These are phyloP conservation scores for Apocrypta bakeri DNA, from an alignment of 1,140 invertebrate species.

Conservation along the genomic window DNA sequence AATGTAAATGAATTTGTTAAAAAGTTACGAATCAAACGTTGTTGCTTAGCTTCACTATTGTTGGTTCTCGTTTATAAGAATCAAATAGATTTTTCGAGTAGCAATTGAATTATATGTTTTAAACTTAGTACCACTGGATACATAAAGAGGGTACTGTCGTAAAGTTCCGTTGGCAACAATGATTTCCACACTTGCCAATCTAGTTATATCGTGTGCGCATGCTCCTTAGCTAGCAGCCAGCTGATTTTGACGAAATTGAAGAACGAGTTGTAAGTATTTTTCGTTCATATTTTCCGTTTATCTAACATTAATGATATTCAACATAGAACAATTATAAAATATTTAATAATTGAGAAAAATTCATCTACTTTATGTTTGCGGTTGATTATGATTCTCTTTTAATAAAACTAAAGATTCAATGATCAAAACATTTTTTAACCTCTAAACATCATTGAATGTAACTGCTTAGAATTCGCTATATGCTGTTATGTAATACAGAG, in stretches of 20 bases:
- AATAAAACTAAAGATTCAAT: neutral
- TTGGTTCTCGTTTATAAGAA: no score
- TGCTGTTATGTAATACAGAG: constrained; percentile 47
- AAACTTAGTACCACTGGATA: neutral
- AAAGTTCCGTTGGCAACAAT: neutral
- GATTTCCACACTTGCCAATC: neutral
- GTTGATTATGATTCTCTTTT: neutral
- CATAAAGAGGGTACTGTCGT: neutral
- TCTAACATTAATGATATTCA: neutral
- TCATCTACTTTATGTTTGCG: neutral
- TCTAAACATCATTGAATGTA: constrained; percentile 24
- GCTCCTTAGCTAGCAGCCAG: constrained; percentile 47
- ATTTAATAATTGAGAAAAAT: neutral
- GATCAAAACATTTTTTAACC: constrained; percentile 36
- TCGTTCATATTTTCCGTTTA: neutral
- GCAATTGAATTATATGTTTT: neutral
- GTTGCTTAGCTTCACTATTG: no score
- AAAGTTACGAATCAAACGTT: no score
- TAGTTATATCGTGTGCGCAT: neutral
- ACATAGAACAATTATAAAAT: neutral
- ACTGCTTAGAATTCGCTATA: neutral
- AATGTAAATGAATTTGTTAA: no score
- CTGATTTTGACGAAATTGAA: constrained; percentile 51
- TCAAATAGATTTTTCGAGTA: no score
- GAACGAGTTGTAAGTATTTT: constrained; percentile 12